Percentiles rank a stretch among this genome's conserved stretches.
These are phyloP conservation scores for Vireo griseus DNA, from an alignment of 2,797 vertebrate species.

Conservation along the genomic window DNA sequence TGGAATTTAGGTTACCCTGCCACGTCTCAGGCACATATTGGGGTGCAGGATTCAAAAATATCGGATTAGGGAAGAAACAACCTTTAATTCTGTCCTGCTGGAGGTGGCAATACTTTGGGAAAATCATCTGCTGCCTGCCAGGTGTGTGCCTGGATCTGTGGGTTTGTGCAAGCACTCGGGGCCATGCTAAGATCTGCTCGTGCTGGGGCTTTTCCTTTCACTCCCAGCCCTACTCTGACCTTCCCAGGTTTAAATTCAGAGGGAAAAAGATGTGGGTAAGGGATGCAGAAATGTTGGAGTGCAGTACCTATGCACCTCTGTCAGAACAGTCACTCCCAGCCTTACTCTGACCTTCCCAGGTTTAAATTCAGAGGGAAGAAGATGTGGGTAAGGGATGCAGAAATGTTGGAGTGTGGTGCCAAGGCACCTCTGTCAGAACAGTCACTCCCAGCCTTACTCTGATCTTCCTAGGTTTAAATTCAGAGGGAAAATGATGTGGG, in stretches of 20 bases:
- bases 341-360: background rate
- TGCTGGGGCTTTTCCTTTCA: background rate
- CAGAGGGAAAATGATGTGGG: background rate
- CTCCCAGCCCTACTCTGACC: background rate
- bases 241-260: background rate
- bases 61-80: background rate
- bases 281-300: fast-evolving
- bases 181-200: background rate
- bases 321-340: background rate
- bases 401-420: background rate
- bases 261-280: background rate
- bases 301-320: background rate
- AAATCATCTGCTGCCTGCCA: background rate
- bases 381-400: background rate
- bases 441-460: background rate
- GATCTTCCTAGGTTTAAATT: background rate
- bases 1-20: background rate
- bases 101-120: background rate
- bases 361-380: background rate
- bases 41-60: background rate
- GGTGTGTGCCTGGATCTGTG: fast-evolving
- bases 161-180: fast-evolving
- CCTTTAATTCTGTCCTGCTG: background rate
- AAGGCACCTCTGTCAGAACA: background rate
- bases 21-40: background rate